Conservation (phyloP, 2,888 invertebrate species). For the Emmelina monodactyla region DNA sequence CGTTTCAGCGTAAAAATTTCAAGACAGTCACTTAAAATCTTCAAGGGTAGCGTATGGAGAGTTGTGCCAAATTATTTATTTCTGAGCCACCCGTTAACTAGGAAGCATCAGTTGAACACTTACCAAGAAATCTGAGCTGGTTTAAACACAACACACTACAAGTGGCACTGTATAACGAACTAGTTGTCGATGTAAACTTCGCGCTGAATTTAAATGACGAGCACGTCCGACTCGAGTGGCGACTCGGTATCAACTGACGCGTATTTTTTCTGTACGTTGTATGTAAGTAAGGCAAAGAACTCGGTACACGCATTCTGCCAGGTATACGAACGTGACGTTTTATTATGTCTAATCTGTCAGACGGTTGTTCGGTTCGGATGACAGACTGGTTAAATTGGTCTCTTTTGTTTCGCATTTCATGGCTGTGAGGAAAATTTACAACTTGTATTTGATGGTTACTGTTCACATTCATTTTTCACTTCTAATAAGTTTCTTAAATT, state of each 20-base stretch:
- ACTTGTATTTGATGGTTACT: too few relatives aligned
- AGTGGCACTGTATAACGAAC: constrained; percentile 7
- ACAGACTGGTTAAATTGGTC: too few relatives aligned
- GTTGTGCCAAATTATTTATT: constrained; percentile 52
- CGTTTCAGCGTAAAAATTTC: too few relatives aligned
- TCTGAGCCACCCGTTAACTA: constrained; percentile 25
- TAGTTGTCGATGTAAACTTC: constrained; percentile 20
- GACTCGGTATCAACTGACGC: constrained; percentile 38
- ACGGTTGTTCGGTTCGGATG: neutral
- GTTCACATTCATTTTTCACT: too few relatives aligned
- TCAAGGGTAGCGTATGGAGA: constrained; percentile 36
- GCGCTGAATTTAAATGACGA: constrained; percentile 14
- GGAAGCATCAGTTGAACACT: constrained; percentile 22
- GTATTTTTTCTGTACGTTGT: constrained; percentile 9
- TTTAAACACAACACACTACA: constrained; percentile 41
- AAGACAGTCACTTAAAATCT: constrained; percentile 10
- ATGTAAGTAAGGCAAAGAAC: neutral
- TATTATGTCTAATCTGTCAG: constrained; percentile 24
- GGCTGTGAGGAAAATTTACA: too few relatives aligned
- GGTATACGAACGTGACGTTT: constrained; percentile 34
- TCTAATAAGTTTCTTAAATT: too few relatives aligned
- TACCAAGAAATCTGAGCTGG: constrained; percentile 33
- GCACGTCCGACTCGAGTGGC: constrained; percentile 27
- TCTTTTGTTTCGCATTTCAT: too few relatives aligned
- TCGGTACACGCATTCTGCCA: constrained; percentile 22